A percentile compares a stretch with the other conserved stretches of the same genome.
Evolutionary conservation across 2,797 vertebrate species (phyloP).

Genomic region (Lagocephalus sceleratus): DNA sequence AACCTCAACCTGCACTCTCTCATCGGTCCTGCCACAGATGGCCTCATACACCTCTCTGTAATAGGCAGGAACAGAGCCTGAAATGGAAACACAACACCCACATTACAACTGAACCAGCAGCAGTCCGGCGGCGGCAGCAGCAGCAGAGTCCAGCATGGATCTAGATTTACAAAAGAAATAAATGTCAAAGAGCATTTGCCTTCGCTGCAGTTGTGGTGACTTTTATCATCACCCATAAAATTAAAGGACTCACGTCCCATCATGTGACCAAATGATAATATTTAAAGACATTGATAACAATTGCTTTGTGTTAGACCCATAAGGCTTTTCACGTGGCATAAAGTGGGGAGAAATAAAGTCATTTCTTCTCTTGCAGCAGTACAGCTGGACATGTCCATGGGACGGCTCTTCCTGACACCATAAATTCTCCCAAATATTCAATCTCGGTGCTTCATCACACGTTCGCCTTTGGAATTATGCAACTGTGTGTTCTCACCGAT

Average conservation of each 20-base stretch:
- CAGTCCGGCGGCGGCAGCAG: neutral
- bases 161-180: too few species aligned
- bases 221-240: too few species aligned
- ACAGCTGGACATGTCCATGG: too few species aligned
- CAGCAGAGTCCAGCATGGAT: neutral
- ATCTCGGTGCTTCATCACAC: too few species aligned
- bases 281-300: neutral
- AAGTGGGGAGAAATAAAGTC: neutral
- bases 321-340: conserved; percentile 42
- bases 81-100: conserved; percentile 44
- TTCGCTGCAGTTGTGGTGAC: neutral
- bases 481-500: too few species aligned
- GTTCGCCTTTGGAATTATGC: too few species aligned
- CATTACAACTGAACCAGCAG: conserved; percentile 17
- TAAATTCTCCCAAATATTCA: too few species aligned
- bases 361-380: too few species aligned
- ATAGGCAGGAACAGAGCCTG: conserved; percentile 81
- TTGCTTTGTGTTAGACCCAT: neutral
- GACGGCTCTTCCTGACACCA: too few species aligned
- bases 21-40: conserved; percentile 72
- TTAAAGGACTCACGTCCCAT: conserved; percentile 1
- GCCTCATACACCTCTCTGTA: conserved; percentile 81
- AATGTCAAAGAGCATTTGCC: too few species aligned
- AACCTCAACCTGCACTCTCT: conserved; percentile 73
- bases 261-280: conserved; percentile 2